These are phyloP conservation scores for Maniola jurtina DNA, from an alignment of 1,140 invertebrate species.

Conservation along the genomic window DNA sequence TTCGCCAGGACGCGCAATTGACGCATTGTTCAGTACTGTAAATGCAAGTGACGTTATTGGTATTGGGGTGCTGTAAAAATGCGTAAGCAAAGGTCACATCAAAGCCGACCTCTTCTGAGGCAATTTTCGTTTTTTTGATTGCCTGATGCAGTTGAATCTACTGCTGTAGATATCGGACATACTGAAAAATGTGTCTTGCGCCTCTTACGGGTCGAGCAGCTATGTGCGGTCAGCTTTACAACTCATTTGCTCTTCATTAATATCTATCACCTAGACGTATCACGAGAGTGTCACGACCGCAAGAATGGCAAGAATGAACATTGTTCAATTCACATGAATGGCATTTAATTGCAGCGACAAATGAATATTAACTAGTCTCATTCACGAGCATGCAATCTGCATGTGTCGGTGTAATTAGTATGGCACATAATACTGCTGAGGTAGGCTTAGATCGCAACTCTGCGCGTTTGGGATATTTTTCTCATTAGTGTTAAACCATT, in stretches of 20 bases:
- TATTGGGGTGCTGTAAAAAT: no score
- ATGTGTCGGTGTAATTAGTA: constrained; percentile 51
- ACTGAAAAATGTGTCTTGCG: background rate
- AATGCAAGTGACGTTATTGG: no score
- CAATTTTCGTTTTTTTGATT: no score
- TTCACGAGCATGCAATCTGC: constrained; percentile 41
- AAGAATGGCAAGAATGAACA: constrained; percentile 30
- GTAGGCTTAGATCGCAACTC: constrained; percentile 8
- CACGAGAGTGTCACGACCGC: constrained; percentile 22
- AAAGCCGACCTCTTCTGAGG: no score
- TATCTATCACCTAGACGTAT: background rate
- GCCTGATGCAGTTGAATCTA: no score
- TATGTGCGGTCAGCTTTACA: background rate
- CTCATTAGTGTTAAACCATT: no score
- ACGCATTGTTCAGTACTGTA: no score
- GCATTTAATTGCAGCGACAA: constrained; percentile 34
- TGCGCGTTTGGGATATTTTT: background rate
- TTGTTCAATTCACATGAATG: constrained; percentile 38
- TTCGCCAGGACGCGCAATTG: no score
- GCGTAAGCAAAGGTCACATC: no score
- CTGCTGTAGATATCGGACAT: no score
- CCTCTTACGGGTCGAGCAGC: no score
- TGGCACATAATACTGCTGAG: constrained; percentile 31
- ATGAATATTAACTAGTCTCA: constrained; percentile 41
- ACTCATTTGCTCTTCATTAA: background rate